Evolutionary conservation across 1,140 invertebrate genomes (phyloP).

Genomic region (Drosophila punjabiensis): DNA sequence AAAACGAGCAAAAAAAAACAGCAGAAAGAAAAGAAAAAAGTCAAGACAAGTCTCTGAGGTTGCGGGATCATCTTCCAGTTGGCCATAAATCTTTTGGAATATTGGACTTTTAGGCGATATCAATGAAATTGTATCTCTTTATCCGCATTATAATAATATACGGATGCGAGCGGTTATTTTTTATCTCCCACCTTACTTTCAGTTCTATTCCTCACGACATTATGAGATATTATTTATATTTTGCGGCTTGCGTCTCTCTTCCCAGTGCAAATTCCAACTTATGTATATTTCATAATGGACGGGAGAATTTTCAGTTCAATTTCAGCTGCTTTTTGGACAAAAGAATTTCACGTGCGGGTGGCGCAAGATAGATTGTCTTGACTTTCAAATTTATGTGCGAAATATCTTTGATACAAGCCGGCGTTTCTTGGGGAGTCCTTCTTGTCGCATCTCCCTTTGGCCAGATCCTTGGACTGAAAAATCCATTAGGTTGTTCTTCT

Average conservation of each 20-base stretch:
- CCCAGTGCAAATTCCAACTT: constrained; percentile 52
- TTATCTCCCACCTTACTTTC: constrained; percentile 3
- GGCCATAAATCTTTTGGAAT: constrained; percentile 81
- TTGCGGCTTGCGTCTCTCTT: constrained; percentile 24
- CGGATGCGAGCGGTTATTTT: constrained; percentile 54
- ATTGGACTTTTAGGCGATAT: constrained; percentile 85
- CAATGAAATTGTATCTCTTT: constrained; percentile 85
- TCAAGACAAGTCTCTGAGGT: constrained; percentile 35
- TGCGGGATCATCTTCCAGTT: constrained; percentile 68
- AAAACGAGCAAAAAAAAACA: constrained; percentile 13
- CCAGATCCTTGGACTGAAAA: constrained; percentile 46
- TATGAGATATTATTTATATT: constrained; percentile 82
- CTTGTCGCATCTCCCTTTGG: constrained; percentile 14
- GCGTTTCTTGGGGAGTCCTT: constrained; percentile 27
- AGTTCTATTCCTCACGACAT: constrained; percentile 70
- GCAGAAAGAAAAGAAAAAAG: constrained; percentile 21
- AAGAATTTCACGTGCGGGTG: constrained; percentile 78
- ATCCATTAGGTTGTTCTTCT: constrained; percentile 64
- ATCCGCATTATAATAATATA: constrained; percentile 85
- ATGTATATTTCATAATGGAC: constrained; percentile 73
- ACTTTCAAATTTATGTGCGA: constrained; percentile 80
- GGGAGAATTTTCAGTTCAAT: constrained; percentile 46
- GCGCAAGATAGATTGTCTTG: constrained; percentile 78
- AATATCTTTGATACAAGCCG: constrained; percentile 66
- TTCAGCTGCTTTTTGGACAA: constrained; percentile 62